Percentiles rank a stretch among this genome's conserved stretches.
These are phyloP conservation scores for Microchrysa polita DNA, from an alignment of 2,888 invertebrate genomes.

Conservation along the genomic window DNA sequence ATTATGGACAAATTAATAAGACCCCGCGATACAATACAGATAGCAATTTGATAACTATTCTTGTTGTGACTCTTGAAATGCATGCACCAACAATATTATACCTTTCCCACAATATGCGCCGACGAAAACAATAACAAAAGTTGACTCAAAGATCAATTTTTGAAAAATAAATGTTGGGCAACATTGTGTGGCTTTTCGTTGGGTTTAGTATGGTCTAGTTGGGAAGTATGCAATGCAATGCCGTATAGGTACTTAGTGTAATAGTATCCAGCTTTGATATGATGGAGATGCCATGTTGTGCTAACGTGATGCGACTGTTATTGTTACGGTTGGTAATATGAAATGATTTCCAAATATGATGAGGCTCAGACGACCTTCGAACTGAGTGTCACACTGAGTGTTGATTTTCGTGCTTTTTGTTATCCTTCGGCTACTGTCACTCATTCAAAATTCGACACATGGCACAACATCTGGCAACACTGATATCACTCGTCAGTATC, in stretches of 20 bases:
- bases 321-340: too few relatives aligned
- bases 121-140: slow-evolving; percentile 30
- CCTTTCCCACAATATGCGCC: slow-evolving; percentile 33
- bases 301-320: too few relatives aligned
- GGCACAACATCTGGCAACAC: not conserved
- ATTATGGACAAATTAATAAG: slow-evolving; percentile 44
- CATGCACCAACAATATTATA: not conserved
- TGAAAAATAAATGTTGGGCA: slow-evolving; percentile 22
- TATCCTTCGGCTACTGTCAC: not conserved
- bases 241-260: not conserved
- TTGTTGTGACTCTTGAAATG: slow-evolving; percentile 7
- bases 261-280: too few relatives aligned
- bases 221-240: not conserved
- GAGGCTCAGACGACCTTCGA: too few relatives aligned
- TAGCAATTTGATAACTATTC: slow-evolving; percentile 36
- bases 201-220: too few relatives aligned
- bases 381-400: too few relatives aligned
- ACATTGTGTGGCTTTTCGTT: slow-evolving; percentile 24
- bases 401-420: not conserved
- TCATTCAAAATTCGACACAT: not conserved
- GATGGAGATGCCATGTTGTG: too few relatives aligned
- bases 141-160: slow-evolving; percentile 21
- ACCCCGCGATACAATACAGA: slow-evolving; percentile 13
- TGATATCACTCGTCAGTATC: not conserved
- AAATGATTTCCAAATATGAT: too few relatives aligned